Percentiles rank a stretch among this genome's conserved stretches.
phyloP scores from a whole-genome alignment of 2,888 invertebrate genomes.

The Empis livida region DNA sequence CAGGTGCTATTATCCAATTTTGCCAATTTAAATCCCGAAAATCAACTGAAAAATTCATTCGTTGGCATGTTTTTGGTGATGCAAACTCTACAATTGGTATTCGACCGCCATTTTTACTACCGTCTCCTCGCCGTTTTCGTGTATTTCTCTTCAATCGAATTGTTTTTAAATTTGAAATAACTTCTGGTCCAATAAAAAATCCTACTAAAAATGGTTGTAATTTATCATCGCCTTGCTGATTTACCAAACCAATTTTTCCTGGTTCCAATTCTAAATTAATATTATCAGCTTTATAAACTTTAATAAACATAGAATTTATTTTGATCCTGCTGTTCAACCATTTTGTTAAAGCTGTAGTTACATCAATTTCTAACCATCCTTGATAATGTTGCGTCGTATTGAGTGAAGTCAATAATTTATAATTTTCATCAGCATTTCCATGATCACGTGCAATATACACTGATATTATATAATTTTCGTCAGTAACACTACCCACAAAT shows the following conservation, averaged over 20 bases:
- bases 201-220: conserved; percentile 85
- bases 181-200: conserved; percentile 59
- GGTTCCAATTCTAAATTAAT: conserved; percentile 29
- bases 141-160: conserved; percentile 26
- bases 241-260: conserved; percentile 65
- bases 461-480: neutral
- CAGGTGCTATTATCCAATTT: conserved; percentile 94
- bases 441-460: neutral
- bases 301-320: too few species aligned
- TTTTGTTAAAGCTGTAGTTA: conserved; percentile 56
- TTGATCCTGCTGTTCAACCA: conserved; percentile 47
- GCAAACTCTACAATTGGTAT: conserved; percentile 6
- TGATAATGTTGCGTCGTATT: conserved; percentile 58
- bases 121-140: neutral
- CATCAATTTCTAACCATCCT: conserved; percentile 79
- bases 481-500: neutral
- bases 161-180: conserved; percentile 42
- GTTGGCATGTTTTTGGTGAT: conserved; percentile 59
- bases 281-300: too few species aligned
- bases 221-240: conserved; percentile 56
- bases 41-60: conserved; percentile 79
- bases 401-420: conserved; percentile 56
- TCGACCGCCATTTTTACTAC: conserved; percentile 8
- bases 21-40: conserved; percentile 80
- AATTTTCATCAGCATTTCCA: conserved; percentile 22